phyloP scores from a whole-genome alignment of 2,113 vertebrate genomes.

The Pterocles orientalis region DNA sequence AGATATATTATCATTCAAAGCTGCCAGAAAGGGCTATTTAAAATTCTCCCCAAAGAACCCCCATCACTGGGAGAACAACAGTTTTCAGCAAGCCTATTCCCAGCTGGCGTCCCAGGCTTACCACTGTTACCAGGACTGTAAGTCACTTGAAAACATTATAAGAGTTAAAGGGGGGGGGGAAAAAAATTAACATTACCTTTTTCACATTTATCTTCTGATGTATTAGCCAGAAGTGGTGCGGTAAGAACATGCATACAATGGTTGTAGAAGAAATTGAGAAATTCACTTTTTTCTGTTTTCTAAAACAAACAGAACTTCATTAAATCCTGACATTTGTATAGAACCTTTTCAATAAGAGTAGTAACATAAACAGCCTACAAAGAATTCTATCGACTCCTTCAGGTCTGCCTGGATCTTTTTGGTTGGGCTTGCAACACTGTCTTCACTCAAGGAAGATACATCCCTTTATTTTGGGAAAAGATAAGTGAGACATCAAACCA shows the following conservation, averaged over 20 bases:
- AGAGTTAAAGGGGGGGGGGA: background rate
- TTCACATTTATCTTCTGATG: conserved; percentile 87
- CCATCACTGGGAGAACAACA: background rate
- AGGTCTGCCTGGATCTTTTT: background rate
- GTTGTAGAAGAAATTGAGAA: conserved; percentile 99
- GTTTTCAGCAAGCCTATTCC: background rate
- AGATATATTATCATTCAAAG: background rate
- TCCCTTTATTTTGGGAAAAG: background rate
- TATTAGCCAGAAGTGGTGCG: conserved; percentile 95
- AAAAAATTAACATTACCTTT: conserved; percentile 78
- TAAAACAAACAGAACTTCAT: conserved; percentile 60
- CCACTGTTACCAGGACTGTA: background rate
- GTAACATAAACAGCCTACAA: background rate
- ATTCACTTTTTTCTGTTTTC: conserved; percentile 99
- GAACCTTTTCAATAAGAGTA: background rate
- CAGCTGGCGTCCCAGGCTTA: background rate
- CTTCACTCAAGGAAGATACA: background rate
- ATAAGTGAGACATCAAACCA: background rate
- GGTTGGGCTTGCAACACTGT: background rate
- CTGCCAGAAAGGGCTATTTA: background rate
- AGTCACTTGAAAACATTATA: background rate
- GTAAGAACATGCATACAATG: conserved; percentile 99
- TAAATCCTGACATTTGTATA: background rate
- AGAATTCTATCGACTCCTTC: background rate
- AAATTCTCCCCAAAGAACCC: background rate